Percentiles rank a stretch among this genome's conserved stretches.
These are phyloP conservation scores for Gavia stellata DNA, from an alignment of 2,113 vertebrate species.

Conservation along the genomic window DNA sequence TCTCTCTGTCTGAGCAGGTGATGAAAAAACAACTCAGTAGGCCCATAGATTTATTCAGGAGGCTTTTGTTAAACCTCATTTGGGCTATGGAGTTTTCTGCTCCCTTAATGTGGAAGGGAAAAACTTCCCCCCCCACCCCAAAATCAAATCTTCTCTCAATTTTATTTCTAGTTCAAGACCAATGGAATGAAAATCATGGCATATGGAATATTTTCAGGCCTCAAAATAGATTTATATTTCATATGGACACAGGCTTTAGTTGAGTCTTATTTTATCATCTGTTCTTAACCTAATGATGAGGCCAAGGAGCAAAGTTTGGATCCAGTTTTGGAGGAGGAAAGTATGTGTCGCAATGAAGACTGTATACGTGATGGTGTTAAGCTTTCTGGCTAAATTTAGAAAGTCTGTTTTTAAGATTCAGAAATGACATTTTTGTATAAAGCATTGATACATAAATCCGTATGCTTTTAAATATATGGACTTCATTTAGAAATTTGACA, in stretches of 20 bases:
- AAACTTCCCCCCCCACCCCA: neutral
- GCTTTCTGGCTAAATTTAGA: slow-evolving; percentile 6
- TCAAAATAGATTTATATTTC: slow-evolving; percentile 22
- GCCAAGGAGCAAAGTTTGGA: slow-evolving; percentile 11
- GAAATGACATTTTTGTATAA: neutral
- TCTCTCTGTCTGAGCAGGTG: neutral
- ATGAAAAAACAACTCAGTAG: neutral
- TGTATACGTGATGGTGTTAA: neutral
- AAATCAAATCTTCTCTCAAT: neutral
- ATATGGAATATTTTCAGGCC: neutral
- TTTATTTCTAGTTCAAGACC: neutral
- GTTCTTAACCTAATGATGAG: slow-evolving; percentile 23
- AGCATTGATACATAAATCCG: neutral
- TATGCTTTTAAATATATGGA: neutral
- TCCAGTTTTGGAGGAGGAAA: neutral
- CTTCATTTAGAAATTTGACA: slow-evolving; percentile 15
- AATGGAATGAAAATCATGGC: neutral
- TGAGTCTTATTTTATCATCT: slow-evolving; percentile 28
- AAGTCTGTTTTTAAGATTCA: slow-evolving; percentile 17
- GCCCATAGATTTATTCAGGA: neutral
- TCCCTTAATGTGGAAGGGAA: neutral
- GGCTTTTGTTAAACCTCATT: neutral
- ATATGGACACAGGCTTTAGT: neutral
- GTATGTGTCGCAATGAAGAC: neutral
- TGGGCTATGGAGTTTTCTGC: neutral